A percentile compares a stretch with the other conserved stretches of the same genome.
Evolutionary conservation across 2,797 vertebrate genomes (phyloP).

Genomic region (Diplodus puntazzo): DNA sequence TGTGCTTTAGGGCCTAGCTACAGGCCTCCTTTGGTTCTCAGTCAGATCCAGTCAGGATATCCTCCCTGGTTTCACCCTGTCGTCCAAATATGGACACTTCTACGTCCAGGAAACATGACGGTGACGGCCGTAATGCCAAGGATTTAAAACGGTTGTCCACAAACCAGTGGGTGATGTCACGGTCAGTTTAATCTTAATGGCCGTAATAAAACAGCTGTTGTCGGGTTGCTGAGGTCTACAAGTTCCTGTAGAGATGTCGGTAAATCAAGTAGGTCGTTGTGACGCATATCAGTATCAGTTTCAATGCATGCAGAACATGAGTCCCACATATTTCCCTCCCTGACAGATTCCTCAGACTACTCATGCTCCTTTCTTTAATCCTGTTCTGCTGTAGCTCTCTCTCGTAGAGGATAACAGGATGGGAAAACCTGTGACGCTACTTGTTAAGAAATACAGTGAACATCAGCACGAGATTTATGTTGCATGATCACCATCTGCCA

Average conservation of each 20-base stretch:
- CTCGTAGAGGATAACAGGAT: neutral
- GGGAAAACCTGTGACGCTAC: neutral
- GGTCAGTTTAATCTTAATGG: neutral
- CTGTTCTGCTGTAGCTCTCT: neutral
- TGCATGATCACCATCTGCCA: conserved; percentile 21
- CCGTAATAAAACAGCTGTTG: neutral
- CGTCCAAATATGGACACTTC: no score
- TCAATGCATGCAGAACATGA: neutral
- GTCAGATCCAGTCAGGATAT: no score
- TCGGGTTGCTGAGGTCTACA: neutral
- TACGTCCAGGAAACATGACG: no score
- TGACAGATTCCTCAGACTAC: neutral
- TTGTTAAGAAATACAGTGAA: neutral
- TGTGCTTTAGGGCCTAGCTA: no score
- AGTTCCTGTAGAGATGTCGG: neutral
- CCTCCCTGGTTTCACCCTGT: no score
- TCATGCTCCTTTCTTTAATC: neutral
- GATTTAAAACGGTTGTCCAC: no score
- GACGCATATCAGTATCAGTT: neutral
- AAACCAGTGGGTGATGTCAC: no score
- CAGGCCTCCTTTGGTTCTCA: no score
- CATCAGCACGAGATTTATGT: neutral
- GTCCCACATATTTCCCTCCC: neutral
- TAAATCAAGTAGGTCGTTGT: neutral
- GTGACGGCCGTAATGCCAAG: no score